Conservation (phyloP, 2,113 vertebrate species). For the Laticauda laticaudata region DNA sequence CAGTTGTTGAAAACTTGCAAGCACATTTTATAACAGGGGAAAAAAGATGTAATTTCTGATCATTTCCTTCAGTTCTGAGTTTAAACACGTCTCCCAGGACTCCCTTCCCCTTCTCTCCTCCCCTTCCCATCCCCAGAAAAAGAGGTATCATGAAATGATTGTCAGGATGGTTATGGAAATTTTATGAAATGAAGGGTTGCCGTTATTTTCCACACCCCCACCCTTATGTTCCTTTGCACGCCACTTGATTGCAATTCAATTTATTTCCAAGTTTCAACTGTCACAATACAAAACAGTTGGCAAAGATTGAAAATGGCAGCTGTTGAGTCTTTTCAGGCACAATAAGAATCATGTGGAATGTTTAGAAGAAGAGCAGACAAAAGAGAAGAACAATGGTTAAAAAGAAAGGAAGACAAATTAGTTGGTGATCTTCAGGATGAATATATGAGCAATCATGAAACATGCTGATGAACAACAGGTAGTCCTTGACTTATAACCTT, state of each 20-base stretch:
- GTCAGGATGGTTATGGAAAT: slow-evolving; percentile 63
- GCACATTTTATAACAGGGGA: neutral
- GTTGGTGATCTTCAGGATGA: slow-evolving; percentile 25
- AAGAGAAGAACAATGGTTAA: slow-evolving; percentile 33
- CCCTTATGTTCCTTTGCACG: slow-evolving; percentile 59
- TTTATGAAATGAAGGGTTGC: slow-evolving; percentile 53
- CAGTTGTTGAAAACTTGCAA: neutral
- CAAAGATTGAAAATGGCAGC: slow-evolving; percentile 30
- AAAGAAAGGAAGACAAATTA: slow-evolving; percentile 28
- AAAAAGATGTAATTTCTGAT: neutral
- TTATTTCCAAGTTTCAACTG: slow-evolving; percentile 51
- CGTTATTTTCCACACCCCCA: slow-evolving; percentile 30
- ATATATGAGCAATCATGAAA: neutral
- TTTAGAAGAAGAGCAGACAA: slow-evolving; percentile 40
- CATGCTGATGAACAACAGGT: accelerated
- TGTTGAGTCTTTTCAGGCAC: slow-evolving; percentile 53
- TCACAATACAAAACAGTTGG: slow-evolving; percentile 28
- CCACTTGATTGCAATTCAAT: slow-evolving; percentile 51
- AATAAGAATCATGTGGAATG: slow-evolving; percentile 40
- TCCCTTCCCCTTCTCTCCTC: neutral
- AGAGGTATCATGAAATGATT: slow-evolving; percentile 36
- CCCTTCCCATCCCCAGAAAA: neutral
- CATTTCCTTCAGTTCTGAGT: neutral
- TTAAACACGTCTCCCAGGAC: neutral
- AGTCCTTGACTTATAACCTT: too few relatives aligned